A percentile compares a stretch with the other conserved stretches of the same genome.
phyloP scores from a whole-genome alignment of 2,113 vertebrate species.

The Thamnophis sirtalis region DNA sequence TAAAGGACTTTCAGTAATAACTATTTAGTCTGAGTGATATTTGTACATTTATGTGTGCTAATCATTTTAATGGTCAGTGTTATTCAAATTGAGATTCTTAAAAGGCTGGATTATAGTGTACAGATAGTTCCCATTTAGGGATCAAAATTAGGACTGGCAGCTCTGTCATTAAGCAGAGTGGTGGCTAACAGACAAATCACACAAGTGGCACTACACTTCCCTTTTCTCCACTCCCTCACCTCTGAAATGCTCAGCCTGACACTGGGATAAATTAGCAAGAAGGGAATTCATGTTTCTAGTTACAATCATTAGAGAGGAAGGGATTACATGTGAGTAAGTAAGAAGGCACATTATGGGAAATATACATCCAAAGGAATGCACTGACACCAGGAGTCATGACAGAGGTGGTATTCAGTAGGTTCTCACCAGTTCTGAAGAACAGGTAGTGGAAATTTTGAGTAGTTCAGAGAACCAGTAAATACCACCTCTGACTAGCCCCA shows the following conservation, averaged over 20 bases:
- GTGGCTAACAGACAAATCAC: neutral
- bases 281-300: neutral
- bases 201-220: fast-evolving
- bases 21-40: neutral
- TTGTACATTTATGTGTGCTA: neutral
- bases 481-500: no score
- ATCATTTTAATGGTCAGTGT: neutral
- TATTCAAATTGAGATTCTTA: neutral
- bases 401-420: no score
- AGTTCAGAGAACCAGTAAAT: no score
- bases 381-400: neutral
- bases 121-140: neutral
- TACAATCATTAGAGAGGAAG: neutral
- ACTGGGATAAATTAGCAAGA: neutral
- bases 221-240: neutral
- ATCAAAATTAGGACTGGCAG: neutral
- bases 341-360: neutral
- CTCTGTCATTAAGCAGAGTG: neutral
- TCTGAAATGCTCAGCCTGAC: neutral
- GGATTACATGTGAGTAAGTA: neutral
- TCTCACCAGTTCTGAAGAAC: no score
- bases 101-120: neutral
- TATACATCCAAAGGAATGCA: neutral
- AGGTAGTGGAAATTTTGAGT: no score
- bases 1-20: neutral